Evolutionary conservation across 2,113 vertebrate genomes (phyloP).

Genomic region (Ancistrus triradiatus): DNA sequence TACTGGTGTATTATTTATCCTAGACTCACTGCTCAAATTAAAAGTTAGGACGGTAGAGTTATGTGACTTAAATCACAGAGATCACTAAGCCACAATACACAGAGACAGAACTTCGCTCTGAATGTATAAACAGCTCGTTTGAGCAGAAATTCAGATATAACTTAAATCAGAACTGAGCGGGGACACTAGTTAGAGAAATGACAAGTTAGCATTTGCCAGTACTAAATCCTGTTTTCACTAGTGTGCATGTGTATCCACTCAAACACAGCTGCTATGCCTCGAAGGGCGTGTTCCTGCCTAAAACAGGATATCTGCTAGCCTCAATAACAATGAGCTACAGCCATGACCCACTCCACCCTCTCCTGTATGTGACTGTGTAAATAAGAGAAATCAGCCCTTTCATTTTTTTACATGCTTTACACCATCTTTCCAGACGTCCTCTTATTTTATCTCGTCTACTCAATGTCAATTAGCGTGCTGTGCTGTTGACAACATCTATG

Average conservation of each 20-base stretch:
- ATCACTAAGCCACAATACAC: not conserved
- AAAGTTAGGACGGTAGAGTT: not conserved
- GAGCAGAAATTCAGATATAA: too few species aligned
- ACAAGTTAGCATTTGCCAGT: conserved; percentile 4
- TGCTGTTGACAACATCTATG: too few species aligned
- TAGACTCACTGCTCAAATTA: not conserved
- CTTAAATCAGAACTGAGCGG: too few species aligned
- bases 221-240: conserved; percentile 9
- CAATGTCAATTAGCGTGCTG: not conserved
- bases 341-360: conserved; percentile 63
- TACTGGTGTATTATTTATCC: not conserved
- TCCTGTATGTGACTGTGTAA: conserved; percentile 14
- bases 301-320: conserved; percentile 70
- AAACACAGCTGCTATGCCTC: conserved; percentile 58
- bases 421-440: conserved; percentile 6
- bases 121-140: not conserved
- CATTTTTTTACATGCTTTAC: too few species aligned
- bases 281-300: conserved; percentile 53
- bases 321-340: conserved; percentile 69
- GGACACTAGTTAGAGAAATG: too few species aligned
- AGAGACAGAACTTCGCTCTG: not conserved
- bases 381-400: not conserved
- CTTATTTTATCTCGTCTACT: not conserved
- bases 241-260: conserved; percentile 37
- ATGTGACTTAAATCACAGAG: not conserved